These are phyloP conservation scores for Tetramorium simillimum DNA, from an alignment of 1,140 invertebrate species.

Conservation along the genomic window DNA sequence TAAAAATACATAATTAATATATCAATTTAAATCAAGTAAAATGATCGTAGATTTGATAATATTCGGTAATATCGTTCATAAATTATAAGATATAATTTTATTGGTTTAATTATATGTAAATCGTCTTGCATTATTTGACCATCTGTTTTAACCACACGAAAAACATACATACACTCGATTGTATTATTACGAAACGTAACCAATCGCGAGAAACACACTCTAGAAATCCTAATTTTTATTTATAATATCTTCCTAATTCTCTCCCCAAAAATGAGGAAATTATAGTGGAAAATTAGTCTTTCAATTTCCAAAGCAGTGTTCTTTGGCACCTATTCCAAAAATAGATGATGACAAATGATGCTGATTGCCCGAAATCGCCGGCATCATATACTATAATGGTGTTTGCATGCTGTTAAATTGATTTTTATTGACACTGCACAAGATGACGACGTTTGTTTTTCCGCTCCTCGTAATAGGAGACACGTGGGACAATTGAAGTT, in stretches of 20 bases:
- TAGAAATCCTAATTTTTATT: slow-evolving; percentile 17
- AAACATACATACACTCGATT: background rate
- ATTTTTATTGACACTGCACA: slow-evolving; percentile 44
- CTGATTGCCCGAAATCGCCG: slow-evolving; percentile 49
- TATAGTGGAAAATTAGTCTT: background rate
- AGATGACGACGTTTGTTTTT: slow-evolving; percentile 26
- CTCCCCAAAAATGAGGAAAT: background rate
- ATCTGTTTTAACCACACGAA: background rate
- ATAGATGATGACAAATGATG: background rate
- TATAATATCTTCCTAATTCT: background rate
- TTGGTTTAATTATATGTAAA: background rate
- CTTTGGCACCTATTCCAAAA: background rate
- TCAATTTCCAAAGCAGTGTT: background rate
- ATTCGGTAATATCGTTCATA: background rate
- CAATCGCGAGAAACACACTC: background rate
- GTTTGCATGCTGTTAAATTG: slow-evolving; percentile 65
- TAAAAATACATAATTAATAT: background rate
- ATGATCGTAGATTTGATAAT: background rate
- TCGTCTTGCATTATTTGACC: slow-evolving; percentile 34
- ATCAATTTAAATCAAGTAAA: slow-evolving; percentile 27
- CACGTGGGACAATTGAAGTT: background rate
- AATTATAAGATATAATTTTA: slow-evolving; percentile 9
- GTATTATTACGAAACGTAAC: background rate
- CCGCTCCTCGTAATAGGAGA: background rate
- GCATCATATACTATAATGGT: slow-evolving; percentile 53